These are phyloP conservation scores for Callyntrura sp. DNA, from an alignment of 2,888 invertebrate species.

Conservation along the genomic window DNA sequence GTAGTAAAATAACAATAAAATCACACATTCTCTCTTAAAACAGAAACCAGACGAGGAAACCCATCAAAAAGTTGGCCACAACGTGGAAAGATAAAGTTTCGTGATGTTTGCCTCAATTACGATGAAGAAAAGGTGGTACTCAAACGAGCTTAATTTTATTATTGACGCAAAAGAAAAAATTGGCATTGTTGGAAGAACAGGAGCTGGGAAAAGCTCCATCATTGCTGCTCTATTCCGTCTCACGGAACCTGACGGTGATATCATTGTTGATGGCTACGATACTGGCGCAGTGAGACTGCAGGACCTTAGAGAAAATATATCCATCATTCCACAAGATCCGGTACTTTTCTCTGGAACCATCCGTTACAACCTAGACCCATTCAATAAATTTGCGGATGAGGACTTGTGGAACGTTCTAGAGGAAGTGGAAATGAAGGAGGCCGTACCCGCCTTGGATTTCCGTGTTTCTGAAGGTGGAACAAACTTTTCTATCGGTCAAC, in stretches of 20 bases:
- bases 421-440: constrained; percentile 86
- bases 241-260: constrained; percentile 87
- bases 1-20: neutral
- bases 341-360: constrained; percentile 95
- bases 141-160: constrained; percentile 85
- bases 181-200: too few species aligned
- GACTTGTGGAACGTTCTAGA: constrained; percentile 94
- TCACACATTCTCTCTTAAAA: neutral
- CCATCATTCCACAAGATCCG: constrained; percentile 97
- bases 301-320: constrained; percentile 92
- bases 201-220: constrained; percentile 94
- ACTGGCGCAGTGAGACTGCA: constrained; percentile 86
- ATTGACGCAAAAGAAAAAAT: constrained; percentile 87
- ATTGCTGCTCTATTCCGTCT: constrained; percentile 93
- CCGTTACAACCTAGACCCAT: constrained; percentile 96
- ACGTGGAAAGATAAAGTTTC: constrained; percentile 84
- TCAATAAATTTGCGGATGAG: constrained; percentile 92
- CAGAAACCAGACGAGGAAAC: constrained; percentile 80
- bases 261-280: constrained; percentile 51
- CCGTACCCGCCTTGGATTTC: constrained; percentile 74
- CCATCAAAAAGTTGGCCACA: constrained; percentile 86
- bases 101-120: constrained; percentile 85
- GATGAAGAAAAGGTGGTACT: constrained; percentile 84
- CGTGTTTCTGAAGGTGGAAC: constrained; percentile 77
- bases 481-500: constrained; percentile 81